Percentiles rank a stretch among this genome's conserved stretches.
These are phyloP conservation scores for Semicossyphus pulcher DNA, from an alignment of 2,113 vertebrate species.

Conservation along the genomic window DNA sequence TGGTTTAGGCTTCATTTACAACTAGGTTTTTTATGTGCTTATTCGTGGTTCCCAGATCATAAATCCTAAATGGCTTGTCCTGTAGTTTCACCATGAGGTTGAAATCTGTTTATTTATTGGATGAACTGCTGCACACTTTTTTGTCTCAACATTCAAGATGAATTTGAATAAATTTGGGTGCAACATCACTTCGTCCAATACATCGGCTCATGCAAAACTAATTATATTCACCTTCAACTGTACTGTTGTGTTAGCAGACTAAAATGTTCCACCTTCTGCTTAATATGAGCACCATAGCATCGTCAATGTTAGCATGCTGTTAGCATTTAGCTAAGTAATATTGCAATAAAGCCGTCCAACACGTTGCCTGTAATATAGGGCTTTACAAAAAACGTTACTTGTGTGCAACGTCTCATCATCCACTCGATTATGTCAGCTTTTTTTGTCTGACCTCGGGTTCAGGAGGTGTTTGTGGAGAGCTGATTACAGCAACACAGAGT, in stretches of 20 bases:
- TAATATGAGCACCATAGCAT: background rate
- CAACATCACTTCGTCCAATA: background rate
- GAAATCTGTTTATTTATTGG: no score
- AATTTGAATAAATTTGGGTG: no score
- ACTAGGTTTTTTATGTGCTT: no score
- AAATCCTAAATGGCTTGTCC: background rate
- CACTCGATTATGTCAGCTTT: conserved; percentile 1
- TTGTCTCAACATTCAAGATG: no score
- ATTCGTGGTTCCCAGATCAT: background rate
- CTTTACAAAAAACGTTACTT: background rate
- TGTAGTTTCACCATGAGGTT: no score
- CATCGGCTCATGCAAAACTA: no score
- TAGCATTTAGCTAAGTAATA: background rate
- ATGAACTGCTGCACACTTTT: no score
- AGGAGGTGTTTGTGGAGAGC: conserved; percentile 56
- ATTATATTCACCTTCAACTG: background rate
- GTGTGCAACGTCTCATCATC: conserved; percentile 3
- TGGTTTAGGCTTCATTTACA: no score
- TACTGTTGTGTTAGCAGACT: background rate
- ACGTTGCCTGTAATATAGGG: background rate
- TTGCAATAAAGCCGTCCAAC: background rate
- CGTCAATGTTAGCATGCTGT: background rate
- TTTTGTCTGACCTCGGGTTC: conserved; percentile 7
- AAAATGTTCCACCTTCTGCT: background rate
- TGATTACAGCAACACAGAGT: conserved; percentile 44